Conservation (phyloP, 2,888 invertebrate genomes). For the Isotomurus palustris region DNA sequence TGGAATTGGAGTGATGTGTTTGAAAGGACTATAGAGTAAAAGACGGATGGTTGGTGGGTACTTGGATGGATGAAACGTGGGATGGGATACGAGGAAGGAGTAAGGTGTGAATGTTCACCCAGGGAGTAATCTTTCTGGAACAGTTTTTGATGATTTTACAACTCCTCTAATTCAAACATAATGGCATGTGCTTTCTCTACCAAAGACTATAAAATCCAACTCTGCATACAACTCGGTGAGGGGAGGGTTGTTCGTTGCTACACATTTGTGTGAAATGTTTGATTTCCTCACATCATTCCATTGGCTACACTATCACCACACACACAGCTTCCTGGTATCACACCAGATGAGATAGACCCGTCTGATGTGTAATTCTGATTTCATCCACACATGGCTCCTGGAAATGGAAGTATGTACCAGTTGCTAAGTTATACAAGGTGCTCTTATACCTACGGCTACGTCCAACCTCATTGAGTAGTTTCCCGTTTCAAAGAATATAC, state of each 20-base stretch:
- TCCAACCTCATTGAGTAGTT: too few species aligned
- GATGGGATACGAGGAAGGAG: not conserved
- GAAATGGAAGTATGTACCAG: too few species aligned
- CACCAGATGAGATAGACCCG: too few species aligned
- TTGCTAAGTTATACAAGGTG: too few species aligned
- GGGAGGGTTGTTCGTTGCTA: too few species aligned
- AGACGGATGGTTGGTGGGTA: not conserved
- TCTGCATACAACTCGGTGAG: constrained; percentile 4
- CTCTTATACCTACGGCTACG: too few species aligned
- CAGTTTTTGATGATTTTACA: constrained; percentile 45
- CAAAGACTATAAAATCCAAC: constrained; percentile 12
- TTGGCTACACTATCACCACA: not conserved
- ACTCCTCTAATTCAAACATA: constrained; percentile 41
- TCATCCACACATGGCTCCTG: too few species aligned
- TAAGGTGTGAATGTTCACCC: constrained; percentile 37
- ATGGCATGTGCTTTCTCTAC: constrained; percentile 17
- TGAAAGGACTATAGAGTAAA: not conserved
- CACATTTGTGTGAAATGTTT: too few species aligned
- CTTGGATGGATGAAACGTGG: not conserved
- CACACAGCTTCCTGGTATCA: not conserved
- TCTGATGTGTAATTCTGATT: too few species aligned
- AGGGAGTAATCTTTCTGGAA: constrained; percentile 28
- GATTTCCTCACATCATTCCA: not conserved
- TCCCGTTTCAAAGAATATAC: not conserved
- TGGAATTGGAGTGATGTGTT: not conserved